A percentile compares a stretch with the other conserved stretches of the same genome.
Conservation (phyloP, 2,113 vertebrate species). For the Azemiops feae region DNA sequence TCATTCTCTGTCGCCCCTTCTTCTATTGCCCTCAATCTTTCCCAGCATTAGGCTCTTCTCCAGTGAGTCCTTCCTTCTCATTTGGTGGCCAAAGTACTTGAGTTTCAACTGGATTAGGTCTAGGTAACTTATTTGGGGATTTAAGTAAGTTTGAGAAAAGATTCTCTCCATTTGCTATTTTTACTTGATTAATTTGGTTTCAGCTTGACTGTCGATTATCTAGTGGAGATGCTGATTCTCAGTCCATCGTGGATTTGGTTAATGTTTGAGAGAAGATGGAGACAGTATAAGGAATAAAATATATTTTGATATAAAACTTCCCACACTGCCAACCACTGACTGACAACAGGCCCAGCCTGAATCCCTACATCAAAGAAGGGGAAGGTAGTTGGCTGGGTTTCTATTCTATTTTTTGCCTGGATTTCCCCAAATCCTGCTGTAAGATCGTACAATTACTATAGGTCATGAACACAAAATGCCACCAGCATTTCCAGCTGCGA, state of each 20-base stretch:
- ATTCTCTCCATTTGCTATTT: neutral
- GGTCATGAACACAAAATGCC: slow-evolving; percentile 71
- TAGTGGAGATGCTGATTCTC: neutral
- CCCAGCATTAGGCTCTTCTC: too few species aligned
- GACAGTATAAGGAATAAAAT: neutral
- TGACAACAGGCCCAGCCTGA: slow-evolving; percentile 34
- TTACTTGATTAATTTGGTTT: neutral
- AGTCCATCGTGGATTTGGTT: neutral
- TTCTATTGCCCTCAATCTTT: too few species aligned
- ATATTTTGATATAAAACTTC: neutral
- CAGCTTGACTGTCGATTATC: neutral
- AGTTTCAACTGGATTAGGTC: neutral
- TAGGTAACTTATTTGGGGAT: neutral
- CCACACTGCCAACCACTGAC: slow-evolving; percentile 42
- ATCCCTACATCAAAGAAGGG: slow-evolving; percentile 3
- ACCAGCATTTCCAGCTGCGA: slow-evolving; percentile 70
- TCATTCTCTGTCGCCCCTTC: too few species aligned
- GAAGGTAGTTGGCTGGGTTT: slow-evolving; percentile 44
- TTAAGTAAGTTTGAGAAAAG: neutral
- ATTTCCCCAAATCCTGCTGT: slow-evolving; percentile 58
- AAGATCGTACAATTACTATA: slow-evolving; percentile 66
- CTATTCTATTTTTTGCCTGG: slow-evolving; percentile 51
- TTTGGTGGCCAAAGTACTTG: too few species aligned
- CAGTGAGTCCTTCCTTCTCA: too few species aligned
- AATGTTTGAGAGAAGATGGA: neutral